Evolutionary conservation across 2,797 vertebrate genomes (phyloP).

Genomic region (Helostoma temminkii): DNA sequence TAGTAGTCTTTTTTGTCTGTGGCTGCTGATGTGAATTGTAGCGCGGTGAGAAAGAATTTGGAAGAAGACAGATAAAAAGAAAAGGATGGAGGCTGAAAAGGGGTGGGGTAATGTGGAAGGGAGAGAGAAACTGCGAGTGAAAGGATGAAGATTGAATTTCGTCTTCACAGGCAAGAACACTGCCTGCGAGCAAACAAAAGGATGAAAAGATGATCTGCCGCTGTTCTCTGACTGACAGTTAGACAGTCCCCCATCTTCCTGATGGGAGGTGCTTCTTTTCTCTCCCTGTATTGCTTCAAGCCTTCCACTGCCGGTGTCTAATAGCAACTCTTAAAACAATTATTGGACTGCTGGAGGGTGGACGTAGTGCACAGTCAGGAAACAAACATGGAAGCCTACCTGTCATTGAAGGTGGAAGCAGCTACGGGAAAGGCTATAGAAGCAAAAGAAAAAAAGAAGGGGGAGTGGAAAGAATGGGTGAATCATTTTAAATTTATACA

Average conservation of each 20-base stretch:
- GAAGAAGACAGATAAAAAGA: constrained; percentile 33
- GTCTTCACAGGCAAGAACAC: constrained; percentile 55
- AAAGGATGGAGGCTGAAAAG: constrained; percentile 41
- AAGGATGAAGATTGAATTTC: constrained; percentile 79
- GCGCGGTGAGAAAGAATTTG: constrained; percentile 39
- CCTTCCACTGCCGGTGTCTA: constrained; percentile 50
- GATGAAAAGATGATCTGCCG: constrained; percentile 73
- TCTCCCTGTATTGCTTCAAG: constrained; percentile 16
- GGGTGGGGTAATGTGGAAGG: constrained; percentile 37
- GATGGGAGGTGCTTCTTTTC: constrained; percentile 31
- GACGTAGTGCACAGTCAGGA: constrained; percentile 70
- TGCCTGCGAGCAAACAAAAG: constrained; percentile 68
- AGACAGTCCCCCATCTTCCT: constrained; percentile 55
- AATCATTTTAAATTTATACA: constrained; percentile 74
- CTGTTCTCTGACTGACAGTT: constrained; percentile 56
- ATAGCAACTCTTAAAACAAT: constrained; percentile 78
- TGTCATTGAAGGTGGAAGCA: constrained; percentile 41
- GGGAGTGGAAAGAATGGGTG: constrained; percentile 40
- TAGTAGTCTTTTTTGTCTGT: constrained; percentile 38
- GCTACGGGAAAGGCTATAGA: constrained; percentile 14
- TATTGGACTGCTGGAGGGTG: constrained; percentile 67
- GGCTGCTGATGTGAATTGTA: constrained; percentile 35
- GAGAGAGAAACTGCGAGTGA: constrained; percentile 54
- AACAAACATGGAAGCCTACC: constrained; percentile 57
- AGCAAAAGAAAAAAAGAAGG: constrained; percentile 9